A percentile compares a stretch with the other conserved stretches of the same genome.
These are phyloP conservation scores for Stomorhina lunata DNA, from an alignment of 2,888 invertebrate genomes.

Conservation along the genomic window DNA sequence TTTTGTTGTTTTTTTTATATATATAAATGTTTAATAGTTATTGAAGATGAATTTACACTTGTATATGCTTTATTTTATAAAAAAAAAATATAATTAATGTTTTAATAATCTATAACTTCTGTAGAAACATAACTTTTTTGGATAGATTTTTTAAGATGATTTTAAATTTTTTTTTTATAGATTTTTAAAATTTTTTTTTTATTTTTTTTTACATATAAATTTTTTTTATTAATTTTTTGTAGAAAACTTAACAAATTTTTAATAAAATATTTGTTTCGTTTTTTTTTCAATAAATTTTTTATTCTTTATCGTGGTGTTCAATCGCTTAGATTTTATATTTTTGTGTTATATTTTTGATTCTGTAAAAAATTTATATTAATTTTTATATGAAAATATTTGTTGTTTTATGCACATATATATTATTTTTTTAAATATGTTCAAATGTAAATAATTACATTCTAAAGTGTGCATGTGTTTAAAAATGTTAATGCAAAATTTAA, in stretches of 20 bases:
- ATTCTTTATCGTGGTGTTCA: constrained; percentile 59
- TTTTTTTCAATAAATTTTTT: constrained; percentile 36
- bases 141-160: constrained; percentile 30
- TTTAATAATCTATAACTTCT: constrained; percentile 43
- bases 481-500: background rate
- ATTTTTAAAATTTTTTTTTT: constrained; percentile 45
- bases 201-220: constrained; percentile 46
- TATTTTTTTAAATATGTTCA: constrained; percentile 35
- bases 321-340: constrained; percentile 65
- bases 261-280: constrained; percentile 17
- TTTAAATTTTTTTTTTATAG: constrained; percentile 44
- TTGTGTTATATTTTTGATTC: constrained; percentile 63
- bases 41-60: constrained; percentile 59
- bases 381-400: constrained; percentile 40
- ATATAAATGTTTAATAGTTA: background rate
- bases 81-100: constrained; percentile 34
- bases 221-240: constrained; percentile 42
- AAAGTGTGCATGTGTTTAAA: constrained; percentile 27
- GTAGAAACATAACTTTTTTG: constrained; percentile 46
- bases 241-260: constrained; percentile 50
- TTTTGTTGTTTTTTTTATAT: constrained; percentile 8
- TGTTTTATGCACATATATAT: no score
- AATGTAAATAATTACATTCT: background rate
- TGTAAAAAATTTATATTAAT: constrained; percentile 67
- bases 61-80: constrained; percentile 35